Base-by-base conservation (phyloP, 1,140 invertebrate species). In the Formica selysi region DNA sequence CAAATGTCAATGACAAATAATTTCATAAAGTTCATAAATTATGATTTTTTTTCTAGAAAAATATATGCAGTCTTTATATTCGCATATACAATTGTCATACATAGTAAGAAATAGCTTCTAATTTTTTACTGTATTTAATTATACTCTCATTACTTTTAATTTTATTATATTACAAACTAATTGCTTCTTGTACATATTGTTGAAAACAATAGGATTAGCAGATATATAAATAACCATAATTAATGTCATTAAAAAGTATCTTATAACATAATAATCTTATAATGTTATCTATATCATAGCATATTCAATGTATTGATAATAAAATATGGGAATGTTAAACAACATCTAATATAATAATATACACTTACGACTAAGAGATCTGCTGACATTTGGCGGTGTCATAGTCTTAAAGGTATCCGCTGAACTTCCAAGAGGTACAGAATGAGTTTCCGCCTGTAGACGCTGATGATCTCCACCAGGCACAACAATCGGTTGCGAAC, bases 401-500 rank as follows among this genome's bases (percentile, higher is more conserved):
- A 94, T 94, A 1, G 92, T 93, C 85, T 94, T 95, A 62, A 89
- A 90, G 5, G 86, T 76, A 54, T 95, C 94, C 0, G 87, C 87
- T 6, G 91, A 89, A 59, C 90, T 91, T 44, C 92, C 93, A 84
- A 89, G 90, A 54, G 94, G 91, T 61, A 91, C 81, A 38, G 94
- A 93, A 61, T 94, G 93, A 61, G 90, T 86, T 73, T 95, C 94
- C 3, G 92, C 88, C 57, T 92, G 90, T 8, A 90, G 86, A 62
- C 92, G 92, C 1, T 78, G 76, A 19, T 93, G 92, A n/a, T 95
- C 93, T 36, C 92, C 93, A 68, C 93, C 93, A 65, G 95, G 95
- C 41, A 95, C 94, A 86, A 94, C 93, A 64, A 95, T 95, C 32
- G 95, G 93, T 87, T 94, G 93, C 0, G 94, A 94, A 87, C 91